Evolutionary conservation across 2,888 invertebrate genomes (phyloP), one percentile per base, ranked within the genome.

Genomic region (Drepanosiphum platanoidis): DNA sequence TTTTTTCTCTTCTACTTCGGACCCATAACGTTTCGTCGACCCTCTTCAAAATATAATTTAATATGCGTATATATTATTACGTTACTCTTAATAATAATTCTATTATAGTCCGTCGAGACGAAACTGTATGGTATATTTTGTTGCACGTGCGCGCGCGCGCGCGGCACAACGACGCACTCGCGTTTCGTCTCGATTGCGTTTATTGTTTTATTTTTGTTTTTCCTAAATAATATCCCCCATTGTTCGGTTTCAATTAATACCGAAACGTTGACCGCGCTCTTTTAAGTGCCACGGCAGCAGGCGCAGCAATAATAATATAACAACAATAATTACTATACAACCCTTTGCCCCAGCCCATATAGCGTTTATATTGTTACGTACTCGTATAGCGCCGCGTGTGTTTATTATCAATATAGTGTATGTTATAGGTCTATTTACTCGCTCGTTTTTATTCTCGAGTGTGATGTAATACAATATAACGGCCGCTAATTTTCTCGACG

Each of bases 161-260:
- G 18, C n/a, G n/a, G n/a, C 15, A 46, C 18, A 46, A 46, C 13
- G 3, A 46, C 71, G 27, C 66, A 34, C 9, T 32, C 32, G n/a
- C n/a, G 42, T 66, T 68, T 79, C 46, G 27, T 68, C 34, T 46
- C n/a, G n/a, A 79, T 79, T 46, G 68, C 15, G 32, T 52, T 66
- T n/a, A 42, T 68, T 66, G 22, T 39, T 22, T n/a, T 75, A 30
- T 30, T 61, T 61, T 61, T 36, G 22, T 78, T 42, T 61, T 61
- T 36, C 5, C 5, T 22, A n/a, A n/a, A n/a, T n/a, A n/a, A 18
- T 22, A 4, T 22, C 52, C 22, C 22, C 64, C n/a, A 42, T 79
- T 66, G 78, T 79, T 30, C 30, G 11, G 64, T 64, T 79, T 79
- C 42, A n/a, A 66, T 66, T 46, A 22, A 66, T 42, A 78, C 30